phyloP scores from a whole-genome alignment of 2,888 invertebrate species.

The Cerceris ruficornis region DNA sequence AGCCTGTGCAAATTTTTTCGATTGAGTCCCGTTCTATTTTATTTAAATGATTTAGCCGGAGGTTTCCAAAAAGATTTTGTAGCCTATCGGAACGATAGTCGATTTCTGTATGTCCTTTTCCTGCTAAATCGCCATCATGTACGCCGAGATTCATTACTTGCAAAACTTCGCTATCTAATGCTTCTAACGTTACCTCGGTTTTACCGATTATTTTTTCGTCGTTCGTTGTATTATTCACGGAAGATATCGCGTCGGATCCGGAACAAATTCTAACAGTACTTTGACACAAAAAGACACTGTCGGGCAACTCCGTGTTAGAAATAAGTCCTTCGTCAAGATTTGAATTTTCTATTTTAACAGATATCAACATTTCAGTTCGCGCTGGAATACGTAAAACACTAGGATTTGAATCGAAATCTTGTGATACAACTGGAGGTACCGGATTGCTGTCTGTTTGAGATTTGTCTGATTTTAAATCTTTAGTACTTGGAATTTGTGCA shows the following conservation, averaged over 20 bases:
- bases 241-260: neutral
- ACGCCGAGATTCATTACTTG: neutral
- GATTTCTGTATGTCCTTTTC: neutral
- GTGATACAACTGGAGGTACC: too few species aligned
- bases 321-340: too few species aligned
- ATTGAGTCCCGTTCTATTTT: constrained; percentile 1
- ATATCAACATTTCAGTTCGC: too few species aligned
- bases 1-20: neutral
- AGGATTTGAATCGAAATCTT: too few species aligned
- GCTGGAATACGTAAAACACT: too few species aligned
- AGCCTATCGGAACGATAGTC: neutral
- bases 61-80: neutral
- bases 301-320: too few species aligned
- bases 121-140: neutral
- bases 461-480: too few species aligned
- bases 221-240: neutral
- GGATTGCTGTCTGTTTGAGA: too few species aligned
- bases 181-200: neutral
- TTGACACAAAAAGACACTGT: neutral
- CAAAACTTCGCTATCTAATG: neutral
- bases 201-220: constrained; percentile 2
- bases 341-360: too few species aligned
- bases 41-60: constrained; percentile 13
- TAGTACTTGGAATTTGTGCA: too few species aligned
- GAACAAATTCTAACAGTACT: neutral